phyloP scores from a whole-genome alignment of 2,113 vertebrate species.

The Romanogobio albipinnatus region DNA sequence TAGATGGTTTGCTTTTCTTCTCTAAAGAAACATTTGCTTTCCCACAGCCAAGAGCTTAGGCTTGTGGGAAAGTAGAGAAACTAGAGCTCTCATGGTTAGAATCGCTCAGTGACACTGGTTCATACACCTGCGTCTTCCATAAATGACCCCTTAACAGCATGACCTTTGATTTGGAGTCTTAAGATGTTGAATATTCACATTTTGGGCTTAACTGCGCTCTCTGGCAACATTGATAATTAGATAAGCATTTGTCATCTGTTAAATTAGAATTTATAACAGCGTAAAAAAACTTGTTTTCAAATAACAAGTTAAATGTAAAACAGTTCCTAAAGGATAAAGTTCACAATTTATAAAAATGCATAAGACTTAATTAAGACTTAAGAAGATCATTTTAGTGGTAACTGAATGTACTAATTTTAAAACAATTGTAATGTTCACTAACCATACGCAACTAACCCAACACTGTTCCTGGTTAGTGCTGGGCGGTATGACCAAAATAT shows the following conservation, averaged over 20 bases:
- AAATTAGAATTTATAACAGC: not conserved
- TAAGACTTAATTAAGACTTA: not conserved
- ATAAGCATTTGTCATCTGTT: not conserved
- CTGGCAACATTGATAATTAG: not conserved
- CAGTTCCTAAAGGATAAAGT: not conserved
- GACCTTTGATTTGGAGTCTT: not conserved
- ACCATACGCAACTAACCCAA: not conserved
- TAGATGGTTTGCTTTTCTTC: slow-evolving; percentile 9
- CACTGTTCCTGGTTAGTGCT: too few relatives aligned
- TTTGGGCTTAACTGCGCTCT: not conserved
- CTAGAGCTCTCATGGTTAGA: not conserved
- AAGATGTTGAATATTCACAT: not conserved
- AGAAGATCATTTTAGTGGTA: not conserved
- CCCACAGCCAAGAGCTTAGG: not conserved
- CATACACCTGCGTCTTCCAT: not conserved
- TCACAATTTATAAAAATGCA: not conserved
- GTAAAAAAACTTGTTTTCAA: not conserved
- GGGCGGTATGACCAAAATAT: too few relatives aligned
- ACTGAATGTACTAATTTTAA: not conserved
- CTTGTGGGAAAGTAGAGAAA: slow-evolving; percentile 17
- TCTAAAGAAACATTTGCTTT: slow-evolving; percentile 24
- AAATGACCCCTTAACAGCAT: not conserved
- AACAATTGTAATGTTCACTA: not conserved
- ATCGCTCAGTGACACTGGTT: not conserved
- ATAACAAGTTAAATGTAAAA: not conserved